A percentile compares a stretch with the other conserved stretches of the same genome.
Evolutionary conservation across 1,140 invertebrate species (phyloP).

Genomic region (Venturia canescens): DNA sequence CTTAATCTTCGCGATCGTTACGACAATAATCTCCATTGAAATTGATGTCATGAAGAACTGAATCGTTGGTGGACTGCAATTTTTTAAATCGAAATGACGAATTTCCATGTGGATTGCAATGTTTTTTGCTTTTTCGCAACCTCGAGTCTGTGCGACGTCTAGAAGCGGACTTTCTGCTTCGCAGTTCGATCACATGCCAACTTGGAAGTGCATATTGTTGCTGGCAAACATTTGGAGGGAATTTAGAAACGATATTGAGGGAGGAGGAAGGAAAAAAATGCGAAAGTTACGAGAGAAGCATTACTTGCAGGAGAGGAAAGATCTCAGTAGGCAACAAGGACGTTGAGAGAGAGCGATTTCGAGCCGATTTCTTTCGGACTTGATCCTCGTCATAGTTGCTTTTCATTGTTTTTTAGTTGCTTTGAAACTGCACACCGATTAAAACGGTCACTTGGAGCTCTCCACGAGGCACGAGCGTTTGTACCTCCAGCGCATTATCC

Average conservation of each 20-base stretch:
- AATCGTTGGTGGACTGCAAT: too few relatives aligned
- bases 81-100: too few relatives aligned
- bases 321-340: neutral
- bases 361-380: constrained; percentile 12
- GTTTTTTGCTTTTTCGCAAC: too few relatives aligned
- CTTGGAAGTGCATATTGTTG: neutral
- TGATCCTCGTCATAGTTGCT: neutral
- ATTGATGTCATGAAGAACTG: too few relatives aligned
- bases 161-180: neutral
- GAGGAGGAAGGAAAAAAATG: constrained; percentile 1
- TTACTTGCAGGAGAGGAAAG: neutral
- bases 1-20: too few relatives aligned
- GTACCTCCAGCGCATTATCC: neutral
- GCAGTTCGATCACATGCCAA: neutral
- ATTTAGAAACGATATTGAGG: neutral
- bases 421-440: constrained; percentile 25
- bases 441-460: constrained; percentile 6
- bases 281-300: constrained; percentile 22
- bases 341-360: constrained; percentile 8
- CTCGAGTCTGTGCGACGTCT: too few relatives aligned
- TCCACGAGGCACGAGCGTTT: neutral
- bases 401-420: neutral
- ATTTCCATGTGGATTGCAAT: too few relatives aligned
- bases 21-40: too few relatives aligned
- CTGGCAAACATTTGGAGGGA: neutral